Conservation (phyloP, 1,140 invertebrate genomes). For the Drosophila pachea region DNA sequence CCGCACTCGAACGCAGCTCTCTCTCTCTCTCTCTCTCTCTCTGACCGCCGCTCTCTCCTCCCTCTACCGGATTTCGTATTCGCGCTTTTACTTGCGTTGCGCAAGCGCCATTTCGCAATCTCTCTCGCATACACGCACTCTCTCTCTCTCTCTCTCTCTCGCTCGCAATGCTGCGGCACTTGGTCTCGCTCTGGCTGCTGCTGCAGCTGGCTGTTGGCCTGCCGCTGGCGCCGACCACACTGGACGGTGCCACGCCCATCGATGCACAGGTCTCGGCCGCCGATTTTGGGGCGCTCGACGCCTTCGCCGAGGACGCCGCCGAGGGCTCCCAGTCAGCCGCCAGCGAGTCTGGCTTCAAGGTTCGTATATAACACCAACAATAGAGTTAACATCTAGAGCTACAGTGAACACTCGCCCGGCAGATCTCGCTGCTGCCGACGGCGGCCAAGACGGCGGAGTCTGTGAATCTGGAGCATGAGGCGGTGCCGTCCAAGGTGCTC, state of each 20-base stretch:
- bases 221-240: conserved; percentile 56
- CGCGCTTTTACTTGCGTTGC: conserved; percentile 34
- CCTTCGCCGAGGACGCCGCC: conserved; percentile 57
- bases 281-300: conserved; percentile 61
- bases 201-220: conserved; percentile 4
- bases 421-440: conserved; percentile 64
- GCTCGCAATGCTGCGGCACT: not conserved
- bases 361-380: conserved; percentile 24
- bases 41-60: not conserved
- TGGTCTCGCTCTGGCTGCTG: conserved; percentile 9
- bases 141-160: conserved; percentile 7
- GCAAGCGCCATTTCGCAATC: conserved; percentile 31
- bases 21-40: not conserved
- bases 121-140: too few species aligned
- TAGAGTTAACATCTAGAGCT: too few species aligned
- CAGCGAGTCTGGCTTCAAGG: conserved; percentile 67
- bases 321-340: conserved; percentile 45
- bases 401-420: not conserved
- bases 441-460: conserved; percentile 67
- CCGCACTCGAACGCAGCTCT: conserved; percentile 10
- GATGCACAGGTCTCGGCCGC: conserved; percentile 59
- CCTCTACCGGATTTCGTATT: not conserved
- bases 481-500: conserved; percentile 67
- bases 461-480: conserved; percentile 74
- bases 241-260: conserved; percentile 65